phyloP scores from a whole-genome alignment of 1,140 invertebrate species.

The Drosophila busckii region DNA sequence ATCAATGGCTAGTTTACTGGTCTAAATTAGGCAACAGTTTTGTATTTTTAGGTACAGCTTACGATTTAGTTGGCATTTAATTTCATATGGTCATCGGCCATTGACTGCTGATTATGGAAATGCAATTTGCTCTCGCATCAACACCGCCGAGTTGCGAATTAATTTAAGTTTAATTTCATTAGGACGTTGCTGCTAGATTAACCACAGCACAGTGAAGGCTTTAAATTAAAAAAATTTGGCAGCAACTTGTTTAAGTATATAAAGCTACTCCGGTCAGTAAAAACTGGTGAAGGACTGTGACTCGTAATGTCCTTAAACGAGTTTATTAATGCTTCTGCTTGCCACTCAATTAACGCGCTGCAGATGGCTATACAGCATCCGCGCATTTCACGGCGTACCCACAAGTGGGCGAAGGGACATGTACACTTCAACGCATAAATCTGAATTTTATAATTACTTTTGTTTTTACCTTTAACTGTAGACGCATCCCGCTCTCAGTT shows the following conservation, averaged over 20 bases:
- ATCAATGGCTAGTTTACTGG: conserved; percentile 5
- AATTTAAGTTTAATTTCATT: conserved; percentile 62
- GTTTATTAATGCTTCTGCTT: too few relatives aligned
- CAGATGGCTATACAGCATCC: too few relatives aligned
- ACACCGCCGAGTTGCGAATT: conserved; percentile 37
- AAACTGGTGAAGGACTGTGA: too few relatives aligned
- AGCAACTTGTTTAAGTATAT: too few relatives aligned
- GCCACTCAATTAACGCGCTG: too few relatives aligned
- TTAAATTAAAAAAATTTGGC: too few relatives aligned
- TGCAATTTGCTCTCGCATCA: conserved; percentile 21
- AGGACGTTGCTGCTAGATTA: conserved; percentile 24
- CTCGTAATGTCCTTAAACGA: too few relatives aligned
- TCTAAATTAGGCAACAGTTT: conserved; percentile 28
- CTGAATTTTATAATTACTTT: conserved; percentile 64
- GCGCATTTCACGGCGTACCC: too few relatives aligned
- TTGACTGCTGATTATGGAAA: conserved; percentile 53
- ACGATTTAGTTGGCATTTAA: conserved; percentile 70
- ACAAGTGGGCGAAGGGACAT: too few relatives aligned
- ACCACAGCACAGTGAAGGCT: too few relatives aligned
- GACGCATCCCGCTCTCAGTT: not conserved
- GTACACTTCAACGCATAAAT: conserved; percentile 62
- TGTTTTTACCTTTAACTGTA: conserved; percentile 9
- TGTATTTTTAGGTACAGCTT: conserved; percentile 29
- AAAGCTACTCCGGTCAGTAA: too few relatives aligned
- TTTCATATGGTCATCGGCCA: conserved; percentile 30